Evolutionary conservation across 2,888 invertebrate genomes (phyloP), one percentile per base, ranked within the genome.

Genomic region (Baccha elongata): DNA sequence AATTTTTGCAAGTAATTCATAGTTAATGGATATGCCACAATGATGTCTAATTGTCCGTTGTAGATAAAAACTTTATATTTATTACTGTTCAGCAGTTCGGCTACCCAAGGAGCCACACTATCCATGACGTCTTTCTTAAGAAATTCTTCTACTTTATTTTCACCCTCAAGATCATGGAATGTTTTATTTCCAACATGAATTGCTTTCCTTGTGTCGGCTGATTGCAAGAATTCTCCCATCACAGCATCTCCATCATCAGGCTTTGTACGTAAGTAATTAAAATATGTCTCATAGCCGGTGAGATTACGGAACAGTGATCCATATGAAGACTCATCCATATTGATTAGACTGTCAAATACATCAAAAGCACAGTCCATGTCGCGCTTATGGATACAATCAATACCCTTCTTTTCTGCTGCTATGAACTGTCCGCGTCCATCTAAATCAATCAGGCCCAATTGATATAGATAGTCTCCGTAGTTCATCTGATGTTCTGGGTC

Each of bases 11-110:
- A 90, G 89, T 96, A 97, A 88, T 95, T 95, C 17, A 95, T 92
- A 0, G 97, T 97, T 58, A 96, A 88, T 0, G 97, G 96, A 90
- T 97, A 96, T 0, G 97, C 96, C 0, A 97, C 96, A 84, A 98
- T 97, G 11, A 98, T 95, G 89, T 98, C 98, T 84, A 98, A 89
- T 88, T 98, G 98, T 0, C 98, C 98, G 88, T 94, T 97, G 89
- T 98, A 98, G 78, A 97, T 92, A 48, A 98, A 92, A 13, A 97
- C 88, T 3, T 86, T 88, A 46, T 88, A 89, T n/a, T n/a, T n/a
- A 86, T 93, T 90, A 37, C 10, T 26, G 11, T 93, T 91, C 0
- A 96, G 88, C 0, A 97, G 90, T 86, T 94, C 94, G 0, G 93
- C 92, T 68, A 96, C 91, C 93, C 94, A 94, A 0, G 93, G 93